Evolutionary conservation across 2,888 invertebrate genomes (phyloP), one percentile per base, ranked within the genome.

Genomic region (Macropis europaea): DNA sequence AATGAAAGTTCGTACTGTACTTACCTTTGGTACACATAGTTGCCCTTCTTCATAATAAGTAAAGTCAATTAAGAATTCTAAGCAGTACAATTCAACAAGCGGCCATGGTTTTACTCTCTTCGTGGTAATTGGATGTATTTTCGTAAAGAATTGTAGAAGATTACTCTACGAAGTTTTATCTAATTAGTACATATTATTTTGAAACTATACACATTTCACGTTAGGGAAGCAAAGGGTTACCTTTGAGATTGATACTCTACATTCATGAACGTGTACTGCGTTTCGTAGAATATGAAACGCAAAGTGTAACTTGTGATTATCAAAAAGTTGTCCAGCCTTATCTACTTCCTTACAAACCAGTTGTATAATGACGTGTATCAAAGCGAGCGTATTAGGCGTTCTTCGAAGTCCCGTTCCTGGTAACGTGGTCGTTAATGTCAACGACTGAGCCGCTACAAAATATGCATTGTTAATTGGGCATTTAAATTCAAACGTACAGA

Each of bases 231-330:
- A 15, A 34, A 4, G 24, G 11, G 28, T 80, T 87, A 94, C 94
- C 92, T 94, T 94, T 0, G 93, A 86, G 40, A 94, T 89, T 47
- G 93, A 89, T 11, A 92, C 89, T 40, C 94, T 90, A 82, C 94
- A 94, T 82, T 94, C 94, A 11, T 92, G 91, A 42, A 92, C 92
- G 34, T 89, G 88, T 59, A 91, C 90, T 62, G 92, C 90, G 82
- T 94, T 93, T 9, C 90, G 88, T 22, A 93, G 81, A 47, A 92
- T 78, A 73, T 91, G 90, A 77, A 93, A 91, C 4, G 91, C 89
- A 43, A 91, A 88, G 54, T 90, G 88, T 24, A 93, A 83, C 30
- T 90, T 86, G 1, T 86, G 85, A 60, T 91, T 86, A 66, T 91
- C 90, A 71, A 91, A 91, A 1, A 88, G 88, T 62, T 90, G 90